Percentiles rank a stretch among this genome's conserved stretches.
Conservation (phyloP, 2,113 vertebrate genomes). For the Salvelinus sp. region DNA sequence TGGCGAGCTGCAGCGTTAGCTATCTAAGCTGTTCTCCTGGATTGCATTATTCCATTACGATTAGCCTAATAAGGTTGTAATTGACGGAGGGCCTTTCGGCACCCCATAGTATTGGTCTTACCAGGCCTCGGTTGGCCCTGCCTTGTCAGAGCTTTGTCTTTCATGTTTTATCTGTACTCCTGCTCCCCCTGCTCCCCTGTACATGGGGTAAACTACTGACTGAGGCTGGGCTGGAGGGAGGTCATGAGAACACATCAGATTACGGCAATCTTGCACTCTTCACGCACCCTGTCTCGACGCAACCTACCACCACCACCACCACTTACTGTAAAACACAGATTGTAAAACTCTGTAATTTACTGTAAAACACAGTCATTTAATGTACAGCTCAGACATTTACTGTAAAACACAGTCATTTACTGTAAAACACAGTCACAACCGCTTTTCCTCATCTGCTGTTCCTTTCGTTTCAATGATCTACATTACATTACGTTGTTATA, state of each 20-base stretch:
- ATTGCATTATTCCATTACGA: slow-evolving; percentile 70
- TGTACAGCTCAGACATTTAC: no score
- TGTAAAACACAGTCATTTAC: no score
- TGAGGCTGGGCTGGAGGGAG: slow-evolving; percentile 1
- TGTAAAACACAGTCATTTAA: no score
- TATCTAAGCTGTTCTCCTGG: slow-evolving; percentile 48
- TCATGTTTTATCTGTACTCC: slow-evolving; percentile 60
- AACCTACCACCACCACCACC: no score
- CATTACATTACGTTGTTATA: no score
- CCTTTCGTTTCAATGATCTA: no score
- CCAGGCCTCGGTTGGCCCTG: slow-evolving; percentile 56
- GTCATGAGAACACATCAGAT: slow-evolving; percentile 22
- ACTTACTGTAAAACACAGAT: slow-evolving; percentile 3
- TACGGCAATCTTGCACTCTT: slow-evolving; percentile 2
- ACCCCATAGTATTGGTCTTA: slow-evolving; percentile 60
- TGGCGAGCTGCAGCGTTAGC: slow-evolving; percentile 13
- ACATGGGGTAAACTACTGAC: slow-evolving; percentile 41
- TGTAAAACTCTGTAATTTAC: no score
- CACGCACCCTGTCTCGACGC: slow-evolving; percentile 25
- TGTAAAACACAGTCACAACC: no score
- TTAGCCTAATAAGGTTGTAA: slow-evolving; percentile 70
- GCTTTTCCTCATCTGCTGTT: no score
- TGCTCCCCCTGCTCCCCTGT: slow-evolving; percentile 2
- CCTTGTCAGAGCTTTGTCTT: slow-evolving; percentile 60
- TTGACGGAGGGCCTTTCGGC: slow-evolving; percentile 67